Conservation (phyloP, 2,888 invertebrate genomes). For the Vannuccia rotundouncinata region DNA sequence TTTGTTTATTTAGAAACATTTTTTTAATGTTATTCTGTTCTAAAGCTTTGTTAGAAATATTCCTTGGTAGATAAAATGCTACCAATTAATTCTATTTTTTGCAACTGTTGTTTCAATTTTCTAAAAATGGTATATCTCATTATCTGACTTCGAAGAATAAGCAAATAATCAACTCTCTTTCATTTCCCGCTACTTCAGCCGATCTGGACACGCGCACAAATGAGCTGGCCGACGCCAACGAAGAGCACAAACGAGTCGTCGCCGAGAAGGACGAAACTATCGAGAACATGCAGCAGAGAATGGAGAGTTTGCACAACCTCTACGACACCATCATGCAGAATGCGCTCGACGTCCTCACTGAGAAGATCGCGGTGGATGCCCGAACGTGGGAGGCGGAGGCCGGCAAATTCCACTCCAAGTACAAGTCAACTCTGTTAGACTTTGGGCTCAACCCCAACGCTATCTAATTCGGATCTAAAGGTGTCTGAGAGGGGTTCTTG, state of each 20-base stretch:
- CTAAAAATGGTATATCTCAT: too few species aligned
- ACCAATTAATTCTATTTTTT: too few species aligned
- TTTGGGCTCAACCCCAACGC: slow-evolving; percentile 34
- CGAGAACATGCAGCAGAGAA: slow-evolving; percentile 21
- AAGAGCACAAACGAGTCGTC: slow-evolving; percentile 30
- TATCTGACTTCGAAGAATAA: too few species aligned
- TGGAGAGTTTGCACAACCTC: slow-evolving; percentile 38
- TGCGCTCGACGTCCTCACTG: slow-evolving; percentile 2
- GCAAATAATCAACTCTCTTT: too few species aligned
- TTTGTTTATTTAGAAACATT: too few species aligned
- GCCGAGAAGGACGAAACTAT: slow-evolving; percentile 36
- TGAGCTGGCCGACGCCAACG: slow-evolving; percentile 27
- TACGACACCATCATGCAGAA: slow-evolving; percentile 32
- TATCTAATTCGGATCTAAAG: too few species aligned
- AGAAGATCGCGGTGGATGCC: slow-evolving; percentile 14
- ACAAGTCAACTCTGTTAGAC: slow-evolving; percentile 35
- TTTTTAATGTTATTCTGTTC: too few species aligned
- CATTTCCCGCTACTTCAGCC: not conserved
- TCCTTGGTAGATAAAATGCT: too few species aligned
- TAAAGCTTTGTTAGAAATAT: too few species aligned
- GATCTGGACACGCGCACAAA: not conserved
- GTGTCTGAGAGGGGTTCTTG: too few species aligned
- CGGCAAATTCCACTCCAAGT: slow-evolving; percentile 16
- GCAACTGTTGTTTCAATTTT: too few species aligned
- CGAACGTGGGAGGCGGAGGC: slow-evolving; percentile 21